Evolutionary conservation across 2,113 vertebrate species (phyloP).

Genomic region (Dromaius novaehollandiae): DNA sequence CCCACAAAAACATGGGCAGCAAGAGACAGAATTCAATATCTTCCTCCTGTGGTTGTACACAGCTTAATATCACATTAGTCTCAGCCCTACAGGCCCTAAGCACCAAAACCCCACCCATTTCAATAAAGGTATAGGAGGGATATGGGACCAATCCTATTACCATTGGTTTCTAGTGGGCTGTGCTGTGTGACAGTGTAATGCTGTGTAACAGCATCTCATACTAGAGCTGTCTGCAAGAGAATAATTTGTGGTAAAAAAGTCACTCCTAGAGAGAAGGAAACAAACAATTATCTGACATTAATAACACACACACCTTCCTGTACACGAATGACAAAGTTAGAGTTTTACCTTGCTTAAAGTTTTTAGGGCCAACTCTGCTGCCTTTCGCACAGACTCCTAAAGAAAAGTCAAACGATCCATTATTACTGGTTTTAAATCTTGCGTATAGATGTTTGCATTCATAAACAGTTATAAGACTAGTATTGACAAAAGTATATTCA

Average conservation of each 20-base stretch:
- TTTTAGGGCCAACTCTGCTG: slow-evolving; percentile 93
- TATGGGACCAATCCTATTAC: neutral
- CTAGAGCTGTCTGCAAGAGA: neutral
- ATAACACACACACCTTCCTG: neutral
- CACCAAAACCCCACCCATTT: neutral
- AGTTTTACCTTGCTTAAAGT: slow-evolving; percentile 93
- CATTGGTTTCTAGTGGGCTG: neutral
- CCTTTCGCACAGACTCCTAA: slow-evolving; percentile 96
- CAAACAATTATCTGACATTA: neutral
- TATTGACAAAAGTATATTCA: neutral
- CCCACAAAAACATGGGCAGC: neutral
- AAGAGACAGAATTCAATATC: neutral
- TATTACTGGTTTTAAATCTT: neutral
- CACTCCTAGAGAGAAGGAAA: neutral
- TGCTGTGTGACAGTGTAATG: neutral
- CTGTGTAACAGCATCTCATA: neutral
- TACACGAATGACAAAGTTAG: neutral
- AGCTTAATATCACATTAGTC: fast-evolving
- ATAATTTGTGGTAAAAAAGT: neutral
- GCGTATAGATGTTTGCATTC: neutral
- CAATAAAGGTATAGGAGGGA: neutral
- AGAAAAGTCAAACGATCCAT: slow-evolving; percentile 26
- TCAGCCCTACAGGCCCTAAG: neutral
- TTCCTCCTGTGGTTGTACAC: neutral
- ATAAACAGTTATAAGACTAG: neutral